Percentiles rank a stretch among this genome's conserved stretches.
Conservation (phyloP, 2,797 vertebrate genomes). For the Oreochromis grahami region DNA sequence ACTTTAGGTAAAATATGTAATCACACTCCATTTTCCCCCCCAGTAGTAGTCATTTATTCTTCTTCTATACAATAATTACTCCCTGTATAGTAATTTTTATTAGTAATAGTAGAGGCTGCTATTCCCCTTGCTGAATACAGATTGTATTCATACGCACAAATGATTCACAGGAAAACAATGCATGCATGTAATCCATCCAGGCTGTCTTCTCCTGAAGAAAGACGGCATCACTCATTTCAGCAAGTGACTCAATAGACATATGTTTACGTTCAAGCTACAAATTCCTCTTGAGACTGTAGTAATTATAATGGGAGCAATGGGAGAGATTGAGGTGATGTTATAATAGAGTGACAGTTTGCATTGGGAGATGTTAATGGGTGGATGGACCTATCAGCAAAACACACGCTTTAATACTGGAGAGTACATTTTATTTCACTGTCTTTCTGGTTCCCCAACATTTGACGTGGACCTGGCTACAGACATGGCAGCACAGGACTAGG, state of each 20-base stretch:
- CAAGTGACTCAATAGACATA: neutral
- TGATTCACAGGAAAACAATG: slow-evolving; percentile 1
- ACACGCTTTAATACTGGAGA: neutral
- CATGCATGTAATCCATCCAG: neutral
- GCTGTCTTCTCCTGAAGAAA: neutral
- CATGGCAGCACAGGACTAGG: neutral
- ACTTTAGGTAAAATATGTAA: neutral
- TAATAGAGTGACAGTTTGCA: slow-evolving; percentile 4
- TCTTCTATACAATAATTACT: neutral
- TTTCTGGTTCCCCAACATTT: neutral
- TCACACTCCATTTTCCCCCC: neutral
- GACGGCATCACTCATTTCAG: neutral
- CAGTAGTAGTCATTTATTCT: neutral
- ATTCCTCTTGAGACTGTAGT: neutral
- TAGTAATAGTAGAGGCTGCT: neutral
- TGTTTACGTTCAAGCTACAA: slow-evolving; percentile 9
- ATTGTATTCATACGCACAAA: neutral
- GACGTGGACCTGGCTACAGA: neutral
- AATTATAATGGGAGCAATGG: slow-evolving; percentile 7
- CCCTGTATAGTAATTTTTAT: neutral
- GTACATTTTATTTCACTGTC: neutral
- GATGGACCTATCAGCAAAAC: slow-evolving; percentile 1
- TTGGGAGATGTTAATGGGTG: neutral
- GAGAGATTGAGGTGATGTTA: neutral
- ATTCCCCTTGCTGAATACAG: neutral